phyloP scores from a whole-genome alignment of 1,140 invertebrate species.

The Scaptomyza graminum region DNA sequence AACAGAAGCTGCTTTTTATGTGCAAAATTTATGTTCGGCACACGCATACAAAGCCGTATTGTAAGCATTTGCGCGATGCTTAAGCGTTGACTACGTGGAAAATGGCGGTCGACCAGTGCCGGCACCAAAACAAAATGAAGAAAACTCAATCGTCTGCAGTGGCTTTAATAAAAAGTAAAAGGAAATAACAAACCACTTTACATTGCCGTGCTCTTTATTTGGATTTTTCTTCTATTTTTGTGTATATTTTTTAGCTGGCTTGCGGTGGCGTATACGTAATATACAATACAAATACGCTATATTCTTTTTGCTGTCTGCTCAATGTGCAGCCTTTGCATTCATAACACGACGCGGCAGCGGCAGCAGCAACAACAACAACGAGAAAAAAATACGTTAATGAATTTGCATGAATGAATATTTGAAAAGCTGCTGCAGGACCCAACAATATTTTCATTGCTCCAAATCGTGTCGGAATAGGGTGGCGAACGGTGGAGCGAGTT shows the following conservation, averaged over 20 bases:
- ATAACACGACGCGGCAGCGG: conserved; percentile 30
- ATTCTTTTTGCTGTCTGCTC: conserved; percentile 51
- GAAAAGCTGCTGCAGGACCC: conserved; percentile 59
- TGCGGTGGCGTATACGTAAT: conserved; percentile 55
- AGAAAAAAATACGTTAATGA: conserved; percentile 58
- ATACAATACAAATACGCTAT: conserved; percentile 48
- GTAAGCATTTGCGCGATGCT: conserved; percentile 37
- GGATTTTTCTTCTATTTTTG: not conserved
- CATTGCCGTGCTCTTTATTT: conserved; percentile 30
- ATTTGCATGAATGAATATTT: conserved; percentile 72
- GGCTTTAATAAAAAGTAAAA: conserved; percentile 21
- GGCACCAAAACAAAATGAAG: conserved; percentile 46
- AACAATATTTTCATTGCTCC: conserved; percentile 52
- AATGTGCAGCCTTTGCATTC: conserved; percentile 56
- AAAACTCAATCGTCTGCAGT: conserved; percentile 62
- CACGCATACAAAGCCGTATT: conserved; percentile 19
- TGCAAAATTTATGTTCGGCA: conserved; percentile 35
- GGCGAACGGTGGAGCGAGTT: not conserved
- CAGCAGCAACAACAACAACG: conserved; percentile 10
- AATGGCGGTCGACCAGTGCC: conserved; percentile 41
- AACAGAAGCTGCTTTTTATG: conserved; percentile 24
- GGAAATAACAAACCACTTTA: conserved; percentile 45
- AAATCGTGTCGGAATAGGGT: conserved; percentile 8
- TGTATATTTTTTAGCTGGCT: conserved; percentile 6
- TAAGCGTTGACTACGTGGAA: conserved; percentile 57